These are phyloP conservation scores for Orthosia incerta DNA, from an alignment of 2,888 invertebrate genomes.

Conservation along the genomic window DNA sequence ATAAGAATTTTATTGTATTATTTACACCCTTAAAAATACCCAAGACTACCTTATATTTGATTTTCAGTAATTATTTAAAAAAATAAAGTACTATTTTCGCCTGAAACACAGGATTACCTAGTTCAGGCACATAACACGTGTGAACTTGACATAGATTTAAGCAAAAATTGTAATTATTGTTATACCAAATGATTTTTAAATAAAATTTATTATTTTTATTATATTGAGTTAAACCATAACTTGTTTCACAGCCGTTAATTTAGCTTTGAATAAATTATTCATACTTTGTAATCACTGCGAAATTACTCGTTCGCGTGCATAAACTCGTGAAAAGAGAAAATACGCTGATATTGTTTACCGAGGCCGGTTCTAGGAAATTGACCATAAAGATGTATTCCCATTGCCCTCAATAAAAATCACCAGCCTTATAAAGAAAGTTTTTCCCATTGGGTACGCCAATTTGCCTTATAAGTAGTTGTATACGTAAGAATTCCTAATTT, in stretches of 20 bases:
- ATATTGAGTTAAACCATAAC: too few relatives aligned
- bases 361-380: conserved; percentile 21
- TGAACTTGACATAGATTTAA: too few relatives aligned
- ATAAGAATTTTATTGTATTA: too few relatives aligned
- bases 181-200: too few relatives aligned
- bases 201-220: too few relatives aligned
- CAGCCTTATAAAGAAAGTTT: conserved; percentile 9
- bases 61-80: too few relatives aligned
- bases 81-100: too few relatives aligned
- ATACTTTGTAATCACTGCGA: conserved; percentile 34
- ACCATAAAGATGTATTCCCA: conserved; percentile 33
- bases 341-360: conserved; percentile 35
- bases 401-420: conserved; percentile 16
- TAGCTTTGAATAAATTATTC: conserved; percentile 41
- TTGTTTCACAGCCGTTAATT: conserved; percentile 16
- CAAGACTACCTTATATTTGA: too few relatives aligned
- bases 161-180: too few relatives aligned
- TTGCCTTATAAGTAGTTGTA: not conserved
- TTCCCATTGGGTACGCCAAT: conserved; percentile 1
- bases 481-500: not conserved
- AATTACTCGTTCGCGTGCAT: conserved; percentile 56
- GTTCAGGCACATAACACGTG: too few relatives aligned
- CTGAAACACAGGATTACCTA: too few relatives aligned
- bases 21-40: too few relatives aligned
- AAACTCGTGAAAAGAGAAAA: conserved; percentile 45